phyloP scores from a whole-genome alignment of 2,888 invertebrate genomes.

The Pomacea canaliculata region DNA sequence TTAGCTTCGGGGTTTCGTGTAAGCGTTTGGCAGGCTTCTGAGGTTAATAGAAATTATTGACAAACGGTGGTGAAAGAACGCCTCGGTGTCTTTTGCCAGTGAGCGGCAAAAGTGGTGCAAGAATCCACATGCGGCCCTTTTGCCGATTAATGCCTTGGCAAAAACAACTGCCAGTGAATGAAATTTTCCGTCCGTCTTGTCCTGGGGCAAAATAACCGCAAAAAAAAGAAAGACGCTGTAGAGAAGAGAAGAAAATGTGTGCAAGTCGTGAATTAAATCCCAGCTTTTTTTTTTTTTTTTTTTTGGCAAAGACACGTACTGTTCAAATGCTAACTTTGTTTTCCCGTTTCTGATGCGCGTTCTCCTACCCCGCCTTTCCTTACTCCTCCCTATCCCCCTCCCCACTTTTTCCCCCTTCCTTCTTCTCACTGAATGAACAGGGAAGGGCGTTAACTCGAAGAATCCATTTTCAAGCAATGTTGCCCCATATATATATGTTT shows the following conservation, averaged over 20 bases:
- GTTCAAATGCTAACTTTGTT: too few relatives aligned
- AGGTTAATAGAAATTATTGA: conserved; percentile 30
- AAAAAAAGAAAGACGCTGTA: too few relatives aligned
- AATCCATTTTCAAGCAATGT: too few relatives aligned
- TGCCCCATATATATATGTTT: too few relatives aligned
- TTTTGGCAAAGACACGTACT: too few relatives aligned
- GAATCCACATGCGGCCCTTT: conserved; percentile 8
- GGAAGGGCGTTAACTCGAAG: too few relatives aligned
- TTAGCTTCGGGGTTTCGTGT: background rate
- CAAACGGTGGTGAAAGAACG: conserved; percentile 19
- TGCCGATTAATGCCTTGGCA: conserved; percentile 10
- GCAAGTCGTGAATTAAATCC: conserved; percentile 10
- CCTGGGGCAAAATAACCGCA: conserved; percentile 9
- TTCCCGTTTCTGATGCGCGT: too few relatives aligned
- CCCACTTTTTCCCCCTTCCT: background rate
- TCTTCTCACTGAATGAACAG: too few relatives aligned
- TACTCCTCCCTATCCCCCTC: background rate
- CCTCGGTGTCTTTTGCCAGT: background rate
- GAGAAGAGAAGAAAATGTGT: background rate
- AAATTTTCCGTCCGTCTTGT: background rate
- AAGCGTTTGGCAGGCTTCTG: conserved; percentile 19
- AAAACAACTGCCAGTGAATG: conserved; percentile 2
- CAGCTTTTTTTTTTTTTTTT: conserved; percentile 5
- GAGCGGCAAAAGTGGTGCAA: conserved; percentile 14
- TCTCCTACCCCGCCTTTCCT: too few relatives aligned